Base-by-base conservation (phyloP, 2,113 vertebrate genomes). In the Picathartes gymnocephalus region DNA sequence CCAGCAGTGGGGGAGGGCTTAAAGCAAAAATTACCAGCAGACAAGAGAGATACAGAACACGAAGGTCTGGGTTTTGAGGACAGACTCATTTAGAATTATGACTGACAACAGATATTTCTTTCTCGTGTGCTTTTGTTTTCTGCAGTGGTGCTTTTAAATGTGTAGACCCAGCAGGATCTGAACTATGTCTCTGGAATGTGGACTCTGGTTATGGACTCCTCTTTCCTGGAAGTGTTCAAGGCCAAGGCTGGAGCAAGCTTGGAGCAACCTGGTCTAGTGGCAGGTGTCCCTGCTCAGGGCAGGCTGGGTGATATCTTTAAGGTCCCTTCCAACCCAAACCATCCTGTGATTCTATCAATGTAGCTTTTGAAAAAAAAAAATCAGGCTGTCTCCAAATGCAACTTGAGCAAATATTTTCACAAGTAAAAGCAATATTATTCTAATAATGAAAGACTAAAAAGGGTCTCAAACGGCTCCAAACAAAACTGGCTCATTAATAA, bases 1-100 rank as follows among this genome's bases (percentile, higher is more conserved):
- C n/a, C 77, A 53, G n/a, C 37, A 24, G 24, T 0, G 3, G 1
- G 30, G 1, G 37, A 27, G 5, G 2, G 5, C 0, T 18, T 22
- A 8, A 39, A 47, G 54, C 15, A 47, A 44, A 91, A 72, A 37
- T 33, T 11, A 33, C 57, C 6, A 8, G 22, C 31, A 14, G 5
- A 13, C 44, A 56, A 4, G 15, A 50, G 72, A 72, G n/a, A 35
- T 2, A 39, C 6, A 28, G n/a, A 47, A 70, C 17, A 2, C 0
- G 15, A 65, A 64, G 47, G 22, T 47, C 45, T 66, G 57, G 37
- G 30, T 31, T 33, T 50, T 22, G 33, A 37, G 23, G 4, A 19
- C 45, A 40, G 77, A 24, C 50, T 33, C 8, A 73, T 3, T 47
- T 42, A 39, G 50, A 54, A 22, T 9, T 19, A 28, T 2, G 25